Percentiles rank a stretch among this genome's conserved stretches.
Conservation (phyloP, 2,797 vertebrate species). For the Tolypeutes matacus region DNA sequence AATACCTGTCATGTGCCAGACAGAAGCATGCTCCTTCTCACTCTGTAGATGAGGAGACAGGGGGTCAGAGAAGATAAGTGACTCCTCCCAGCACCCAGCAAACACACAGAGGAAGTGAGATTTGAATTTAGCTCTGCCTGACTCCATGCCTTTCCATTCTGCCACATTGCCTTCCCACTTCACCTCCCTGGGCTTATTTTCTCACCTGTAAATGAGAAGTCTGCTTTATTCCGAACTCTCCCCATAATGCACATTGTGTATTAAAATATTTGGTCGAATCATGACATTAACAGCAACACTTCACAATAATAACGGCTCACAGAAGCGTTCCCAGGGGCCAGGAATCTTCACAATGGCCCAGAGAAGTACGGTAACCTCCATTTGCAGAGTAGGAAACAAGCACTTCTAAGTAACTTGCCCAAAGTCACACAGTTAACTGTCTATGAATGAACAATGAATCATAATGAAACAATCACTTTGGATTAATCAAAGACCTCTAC, state of each 20-base stretch:
- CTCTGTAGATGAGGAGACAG: neutral
- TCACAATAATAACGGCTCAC: neutral
- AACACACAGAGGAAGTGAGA: neutral
- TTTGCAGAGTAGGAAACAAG: neutral
- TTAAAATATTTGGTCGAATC: neutral
- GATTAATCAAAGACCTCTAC: neutral
- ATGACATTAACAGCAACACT: neutral
- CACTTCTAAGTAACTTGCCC: neutral
- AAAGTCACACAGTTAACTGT: neutral
- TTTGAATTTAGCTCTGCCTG: neutral
- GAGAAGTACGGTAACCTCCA: neutral
- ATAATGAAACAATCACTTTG: neutral
- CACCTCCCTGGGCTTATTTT: neutral
- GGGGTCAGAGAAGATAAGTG: neutral
- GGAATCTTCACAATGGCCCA: neutral
- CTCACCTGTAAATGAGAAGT: neutral
- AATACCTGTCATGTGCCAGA: neutral
- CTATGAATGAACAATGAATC: neutral
- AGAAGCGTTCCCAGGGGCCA: too few species aligned
- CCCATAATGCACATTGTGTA: neutral
- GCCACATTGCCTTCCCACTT: neutral
- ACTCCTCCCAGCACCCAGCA: neutral
- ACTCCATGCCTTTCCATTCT: too few species aligned
- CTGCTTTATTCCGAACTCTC: neutral
- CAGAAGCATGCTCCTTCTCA: neutral